These are phyloP conservation scores for Achatina immaculata DNA, from an alignment of 1,140 invertebrate genomes.

Conservation along the genomic window DNA sequence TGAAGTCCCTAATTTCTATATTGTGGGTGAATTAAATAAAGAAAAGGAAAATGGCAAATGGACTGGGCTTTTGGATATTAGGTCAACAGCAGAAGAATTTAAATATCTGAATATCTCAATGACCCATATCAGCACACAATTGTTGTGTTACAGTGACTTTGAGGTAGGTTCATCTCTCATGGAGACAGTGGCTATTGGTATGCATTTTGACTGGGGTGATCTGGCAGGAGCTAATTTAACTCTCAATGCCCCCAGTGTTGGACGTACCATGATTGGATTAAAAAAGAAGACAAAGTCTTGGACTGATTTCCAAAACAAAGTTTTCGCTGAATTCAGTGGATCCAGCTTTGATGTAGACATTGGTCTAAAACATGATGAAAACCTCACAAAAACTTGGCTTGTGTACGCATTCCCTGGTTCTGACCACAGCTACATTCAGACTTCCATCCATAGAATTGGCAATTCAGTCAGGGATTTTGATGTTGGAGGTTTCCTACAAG, in stretches of 20 bases:
- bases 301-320: conserved; percentile 23
- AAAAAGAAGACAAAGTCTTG: conserved; percentile 22
- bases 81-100: background rate
- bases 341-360: conserved; percentile 9
- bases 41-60: conserved; percentile 25
- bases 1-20: conserved; percentile 24
- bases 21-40: background rate
- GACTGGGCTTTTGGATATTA: conserved; percentile 1
- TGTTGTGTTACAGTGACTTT: conserved; percentile 17
- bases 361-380: conserved; percentile 26
- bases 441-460: conserved; percentile 11
- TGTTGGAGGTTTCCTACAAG: conserved; percentile 28
- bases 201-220: conserved; percentile 39
- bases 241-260: conserved; percentile 18
- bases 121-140: background rate
- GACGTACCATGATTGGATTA: conserved; percentile 14
- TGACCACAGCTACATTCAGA: conserved; percentile 18
- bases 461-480: conserved; percentile 11
- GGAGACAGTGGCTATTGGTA: conserved; percentile 40
- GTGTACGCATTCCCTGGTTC: conserved; percentile 6
- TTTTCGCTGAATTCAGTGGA: conserved; percentile 16
- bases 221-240: background rate
- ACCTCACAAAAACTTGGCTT: conserved; percentile 5
- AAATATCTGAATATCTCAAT: conserved; percentile 10
- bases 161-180: conserved; percentile 8